phyloP scores from a whole-genome alignment of 2,113 vertebrate genomes.

The Oreochromis spilurus region DNA sequence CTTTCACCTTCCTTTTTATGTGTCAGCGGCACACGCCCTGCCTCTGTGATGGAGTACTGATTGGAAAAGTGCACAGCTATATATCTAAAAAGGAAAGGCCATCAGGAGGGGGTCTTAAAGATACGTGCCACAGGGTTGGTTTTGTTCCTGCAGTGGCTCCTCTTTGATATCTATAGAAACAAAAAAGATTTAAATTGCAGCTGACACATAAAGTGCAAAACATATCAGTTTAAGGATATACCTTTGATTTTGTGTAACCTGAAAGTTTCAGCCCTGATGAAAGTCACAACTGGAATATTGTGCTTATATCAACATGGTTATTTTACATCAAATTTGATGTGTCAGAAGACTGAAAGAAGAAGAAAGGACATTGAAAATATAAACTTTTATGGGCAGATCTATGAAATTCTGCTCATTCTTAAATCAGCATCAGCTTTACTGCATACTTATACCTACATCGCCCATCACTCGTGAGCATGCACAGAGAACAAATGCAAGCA shows the following conservation, averaged over 20 bases:
- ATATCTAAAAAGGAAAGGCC: neutral
- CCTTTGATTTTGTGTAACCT: neutral
- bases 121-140: conserved; percentile 4
- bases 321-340: neutral
- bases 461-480: conserved; percentile 7
- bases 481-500: neutral
- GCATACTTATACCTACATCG: neutral
- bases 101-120: neutral
- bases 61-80: conserved; percentile 16
- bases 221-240: neutral
- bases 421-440: neutral
- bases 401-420: neutral
- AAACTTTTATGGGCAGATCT: neutral
- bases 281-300: neutral
- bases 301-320: fast-evolving
- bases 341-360: neutral
- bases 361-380: fast-evolving
- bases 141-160: neutral
- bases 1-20: conserved; percentile 70
- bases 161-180: neutral
- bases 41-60: conserved; percentile 35
- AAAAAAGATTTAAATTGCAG: neutral
- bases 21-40: conserved; percentile 62
- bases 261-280: neutral
- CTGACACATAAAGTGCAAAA: neutral